phyloP scores from a whole-genome alignment of 2,888 invertebrate genomes.

The Cepaea hortensis region DNA sequence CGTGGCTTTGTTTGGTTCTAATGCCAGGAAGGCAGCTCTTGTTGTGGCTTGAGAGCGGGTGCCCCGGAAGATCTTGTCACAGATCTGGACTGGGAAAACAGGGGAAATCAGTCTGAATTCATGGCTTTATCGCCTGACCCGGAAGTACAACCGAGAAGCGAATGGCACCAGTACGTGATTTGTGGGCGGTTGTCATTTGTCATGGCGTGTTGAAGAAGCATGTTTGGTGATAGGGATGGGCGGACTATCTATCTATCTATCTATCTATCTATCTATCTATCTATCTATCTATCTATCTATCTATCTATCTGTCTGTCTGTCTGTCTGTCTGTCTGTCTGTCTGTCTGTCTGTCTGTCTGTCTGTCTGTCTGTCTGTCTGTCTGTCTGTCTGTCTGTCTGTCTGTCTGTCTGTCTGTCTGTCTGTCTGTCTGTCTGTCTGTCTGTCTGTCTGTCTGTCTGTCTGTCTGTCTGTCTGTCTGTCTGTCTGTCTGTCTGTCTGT shows the following conservation, averaged over 20 bases:
- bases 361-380: not conserved
- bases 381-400: not conserved
- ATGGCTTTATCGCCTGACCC: conserved; percentile 20
- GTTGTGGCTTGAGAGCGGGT: too few species aligned
- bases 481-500: conserved; percentile 19
- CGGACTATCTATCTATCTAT: not conserved
- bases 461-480: conserved; percentile 6
- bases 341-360: not conserved
- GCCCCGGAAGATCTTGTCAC: conserved; percentile 15
- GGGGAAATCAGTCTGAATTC: not conserved
- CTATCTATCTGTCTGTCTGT: not conserved
- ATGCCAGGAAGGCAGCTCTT: not conserved
- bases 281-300: conserved; percentile 5
- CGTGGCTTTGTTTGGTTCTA: not conserved
- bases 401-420: not conserved
- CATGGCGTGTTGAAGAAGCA: too few species aligned
- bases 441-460: not conserved
- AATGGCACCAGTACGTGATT: not conserved
- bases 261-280: conserved; percentile 5
- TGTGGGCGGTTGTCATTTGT: not conserved
- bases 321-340: not conserved
- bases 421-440: not conserved
- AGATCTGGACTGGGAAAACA: conserved; percentile 11
- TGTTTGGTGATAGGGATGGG: too few species aligned
- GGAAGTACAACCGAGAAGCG: not conserved